Evolutionary conservation across 2,113 vertebrate species (phyloP).

Genomic region (Corythoichthys intestinalis): DNA sequence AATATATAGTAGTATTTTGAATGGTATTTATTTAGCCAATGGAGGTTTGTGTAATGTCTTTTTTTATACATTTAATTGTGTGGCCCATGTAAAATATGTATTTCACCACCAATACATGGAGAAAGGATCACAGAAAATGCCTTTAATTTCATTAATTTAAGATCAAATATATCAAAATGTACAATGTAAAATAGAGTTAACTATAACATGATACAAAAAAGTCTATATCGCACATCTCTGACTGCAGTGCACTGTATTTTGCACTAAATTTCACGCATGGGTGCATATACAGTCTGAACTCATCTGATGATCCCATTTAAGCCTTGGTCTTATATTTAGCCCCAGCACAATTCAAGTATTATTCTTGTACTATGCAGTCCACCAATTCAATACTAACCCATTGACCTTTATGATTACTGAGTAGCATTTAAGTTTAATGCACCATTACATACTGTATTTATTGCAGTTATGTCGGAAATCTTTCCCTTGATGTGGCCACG

Average conservation of each 20-base stretch:
- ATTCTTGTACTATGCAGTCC: neutral
- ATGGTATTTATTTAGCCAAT: too few relatives aligned
- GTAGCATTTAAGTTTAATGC: conserved; percentile 2
- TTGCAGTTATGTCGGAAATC: neutral
- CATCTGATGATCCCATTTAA: neutral
- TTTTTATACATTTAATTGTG: too few relatives aligned
- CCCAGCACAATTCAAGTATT: neutral
- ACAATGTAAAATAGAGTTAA: too few relatives aligned
- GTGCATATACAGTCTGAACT: neutral
- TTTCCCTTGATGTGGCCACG: neutral
- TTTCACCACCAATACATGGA: too few relatives aligned
- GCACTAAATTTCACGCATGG: neutral
- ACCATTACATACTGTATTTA: neutral
- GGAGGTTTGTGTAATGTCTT: too few relatives aligned
- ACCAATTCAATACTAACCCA: neutral
- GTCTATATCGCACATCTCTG: neutral
- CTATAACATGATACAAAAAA: too few relatives aligned
- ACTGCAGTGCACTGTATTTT: neutral
- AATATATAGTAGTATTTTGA: too few relatives aligned
- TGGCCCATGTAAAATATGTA: too few relatives aligned
- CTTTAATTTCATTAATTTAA: too few relatives aligned
- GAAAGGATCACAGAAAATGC: too few relatives aligned
- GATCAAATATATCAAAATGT: too few relatives aligned
- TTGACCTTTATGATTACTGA: neutral
- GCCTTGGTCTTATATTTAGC: neutral